phyloP scores from a whole-genome alignment of 2,888 invertebrate genomes.

The Adelognathus sp. region DNA sequence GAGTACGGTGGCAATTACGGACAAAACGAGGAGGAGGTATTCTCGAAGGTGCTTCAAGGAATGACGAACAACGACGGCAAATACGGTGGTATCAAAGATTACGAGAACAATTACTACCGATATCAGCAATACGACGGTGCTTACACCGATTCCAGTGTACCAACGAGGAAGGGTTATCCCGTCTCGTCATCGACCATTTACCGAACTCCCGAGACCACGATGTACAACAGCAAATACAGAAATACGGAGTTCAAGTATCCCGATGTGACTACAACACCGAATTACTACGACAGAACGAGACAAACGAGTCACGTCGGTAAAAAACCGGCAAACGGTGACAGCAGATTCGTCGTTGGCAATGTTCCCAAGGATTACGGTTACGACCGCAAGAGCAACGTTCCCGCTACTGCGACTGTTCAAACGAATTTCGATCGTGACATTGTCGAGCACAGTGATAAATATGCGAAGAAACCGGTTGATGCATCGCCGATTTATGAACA shows the following conservation, averaged over 20 bases:
- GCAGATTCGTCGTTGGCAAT: conserved; percentile 87
- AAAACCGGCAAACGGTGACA: conserved; percentile 64
- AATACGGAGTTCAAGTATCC: conserved; percentile 75
- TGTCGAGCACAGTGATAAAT: conserved; percentile 64
- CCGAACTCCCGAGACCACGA: conserved; percentile 69
- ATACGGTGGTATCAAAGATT: conserved; percentile 63
- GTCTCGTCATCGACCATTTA: conserved; percentile 63
- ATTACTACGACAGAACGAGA: conserved; percentile 70
- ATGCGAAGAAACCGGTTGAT: conserved; percentile 56
- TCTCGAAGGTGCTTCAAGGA: conserved; percentile 89
- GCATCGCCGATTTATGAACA: conserved; percentile 44
- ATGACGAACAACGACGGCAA: conserved; percentile 81
- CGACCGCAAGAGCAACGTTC: conserved; percentile 1
- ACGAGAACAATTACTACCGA: conserved; percentile 72
- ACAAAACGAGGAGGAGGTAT: conserved; percentile 89
- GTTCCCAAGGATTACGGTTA: conserved; percentile 83
- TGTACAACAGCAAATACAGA: conserved; percentile 67
- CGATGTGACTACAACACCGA: conserved; percentile 70
- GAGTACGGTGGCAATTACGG: conserved; percentile 87
- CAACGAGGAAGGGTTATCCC: conserved; percentile 72
- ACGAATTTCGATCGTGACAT: conserved; percentile 60
- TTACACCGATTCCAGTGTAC: conserved; percentile 80
- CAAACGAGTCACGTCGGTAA: conserved; percentile 56
- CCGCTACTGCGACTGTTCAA: conserved; percentile 54
- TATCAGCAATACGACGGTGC: conserved; percentile 71